These are phyloP conservation scores for Nannoperca australis DNA, from an alignment of 2,797 vertebrate genomes.

Conservation along the genomic window DNA sequence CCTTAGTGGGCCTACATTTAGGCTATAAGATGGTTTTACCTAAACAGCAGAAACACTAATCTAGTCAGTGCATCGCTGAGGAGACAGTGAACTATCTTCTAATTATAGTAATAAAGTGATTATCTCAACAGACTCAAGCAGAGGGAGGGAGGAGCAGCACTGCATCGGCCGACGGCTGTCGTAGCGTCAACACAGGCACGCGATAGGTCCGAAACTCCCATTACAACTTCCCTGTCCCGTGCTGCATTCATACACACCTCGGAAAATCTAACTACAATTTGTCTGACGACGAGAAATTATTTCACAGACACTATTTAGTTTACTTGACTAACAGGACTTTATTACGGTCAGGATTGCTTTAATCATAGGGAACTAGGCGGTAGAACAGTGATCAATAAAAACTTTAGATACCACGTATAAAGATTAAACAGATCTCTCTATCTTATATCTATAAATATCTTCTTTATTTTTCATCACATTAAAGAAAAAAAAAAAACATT, in stretches of 20 bases:
- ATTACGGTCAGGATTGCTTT: neutral
- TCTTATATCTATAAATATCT: too few relatives aligned
- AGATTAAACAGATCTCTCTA: neutral
- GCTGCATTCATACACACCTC: slow-evolving; percentile 42
- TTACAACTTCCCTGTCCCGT: slow-evolving; percentile 20
- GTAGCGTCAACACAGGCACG: slow-evolving; percentile 31
- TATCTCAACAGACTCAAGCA: neutral
- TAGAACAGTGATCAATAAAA: neutral
- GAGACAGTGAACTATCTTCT: neutral
- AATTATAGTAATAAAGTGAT: slow-evolving; percentile 51
- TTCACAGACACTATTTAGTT: neutral
- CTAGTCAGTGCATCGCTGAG: neutral
- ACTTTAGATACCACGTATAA: neutral
- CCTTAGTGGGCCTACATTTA: neutral
- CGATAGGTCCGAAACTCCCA: slow-evolving; percentile 59
- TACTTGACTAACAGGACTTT: neutral
- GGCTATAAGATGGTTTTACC: neutral
- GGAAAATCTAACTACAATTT: neutral
- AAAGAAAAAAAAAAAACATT: too few relatives aligned
- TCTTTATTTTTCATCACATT: too few relatives aligned
- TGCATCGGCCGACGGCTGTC: slow-evolving; percentile 69
- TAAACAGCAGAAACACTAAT: neutral
- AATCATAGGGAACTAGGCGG: neutral
- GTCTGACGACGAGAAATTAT: neutral
- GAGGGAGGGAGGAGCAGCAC: slow-evolving; percentile 53